These are phyloP conservation scores for Aphrophora alni DNA, from an alignment of 2,888 invertebrate genomes.

Conservation along the genomic window DNA sequence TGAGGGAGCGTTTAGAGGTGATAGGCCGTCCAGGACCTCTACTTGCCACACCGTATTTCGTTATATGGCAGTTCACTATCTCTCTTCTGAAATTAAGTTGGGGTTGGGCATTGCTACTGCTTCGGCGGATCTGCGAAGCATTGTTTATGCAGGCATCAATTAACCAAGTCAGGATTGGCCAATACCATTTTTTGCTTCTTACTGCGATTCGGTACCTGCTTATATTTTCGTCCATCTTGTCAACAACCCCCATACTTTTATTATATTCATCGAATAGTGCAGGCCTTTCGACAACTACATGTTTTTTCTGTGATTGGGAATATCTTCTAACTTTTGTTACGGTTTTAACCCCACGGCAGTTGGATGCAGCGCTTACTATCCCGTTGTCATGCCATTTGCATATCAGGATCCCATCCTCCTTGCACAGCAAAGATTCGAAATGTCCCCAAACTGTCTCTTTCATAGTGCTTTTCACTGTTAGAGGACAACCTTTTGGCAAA, in stretches of 20 bases:
- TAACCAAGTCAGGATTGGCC: slow-evolving; percentile 37
- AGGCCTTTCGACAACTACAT: slow-evolving; percentile 34
- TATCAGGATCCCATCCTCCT: slow-evolving; percentile 35
- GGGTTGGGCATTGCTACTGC: neutral
- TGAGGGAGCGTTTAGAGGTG: slow-evolving; percentile 18
- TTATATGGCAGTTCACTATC: neutral
- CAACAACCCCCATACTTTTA: slow-evolving; percentile 42
- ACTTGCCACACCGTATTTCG: slow-evolving; percentile 10
- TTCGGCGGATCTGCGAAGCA: slow-evolving; percentile 23
- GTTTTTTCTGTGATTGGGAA: slow-evolving; percentile 31
- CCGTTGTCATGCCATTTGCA: slow-evolving; percentile 40
- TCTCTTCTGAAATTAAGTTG: slow-evolving; percentile 31
- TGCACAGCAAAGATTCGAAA: slow-evolving; percentile 26
- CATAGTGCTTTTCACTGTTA: slow-evolving; percentile 42
- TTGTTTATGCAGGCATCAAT: slow-evolving; percentile 33
- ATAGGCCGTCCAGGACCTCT: slow-evolving; percentile 24
- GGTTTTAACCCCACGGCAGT: slow-evolving; percentile 24
- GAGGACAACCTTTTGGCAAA: slow-evolving; percentile 46
- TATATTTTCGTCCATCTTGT: slow-evolving; percentile 42
- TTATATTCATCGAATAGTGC: slow-evolving; percentile 37
- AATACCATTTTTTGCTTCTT: slow-evolving; percentile 37
- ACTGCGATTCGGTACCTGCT: slow-evolving; percentile 38
- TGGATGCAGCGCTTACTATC: slow-evolving; percentile 41
- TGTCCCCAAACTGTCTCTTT: slow-evolving; percentile 37
- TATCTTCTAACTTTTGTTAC: slow-evolving; percentile 26